Evolutionary conservation across 2,888 invertebrate genomes (phyloP), one percentile per base, ranked within the genome.

Genomic region (Megalurothrips usitatus): DNA sequence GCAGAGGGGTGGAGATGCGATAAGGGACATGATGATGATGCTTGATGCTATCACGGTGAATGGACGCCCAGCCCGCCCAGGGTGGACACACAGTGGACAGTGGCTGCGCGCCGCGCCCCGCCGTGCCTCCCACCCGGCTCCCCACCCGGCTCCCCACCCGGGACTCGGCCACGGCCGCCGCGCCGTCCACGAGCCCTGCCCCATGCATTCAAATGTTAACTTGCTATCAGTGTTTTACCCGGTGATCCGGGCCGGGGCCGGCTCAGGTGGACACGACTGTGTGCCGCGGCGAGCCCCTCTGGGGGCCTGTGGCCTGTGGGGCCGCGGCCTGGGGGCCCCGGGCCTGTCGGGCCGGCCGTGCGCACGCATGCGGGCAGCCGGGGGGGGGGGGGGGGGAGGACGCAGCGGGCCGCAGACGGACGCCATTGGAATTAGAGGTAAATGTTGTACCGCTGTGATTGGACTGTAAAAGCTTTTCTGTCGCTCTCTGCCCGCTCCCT

Each of bases 21-120:
- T 75, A 75, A 75, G 68, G 68, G 68, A 23, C 26, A 23, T 75
- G 68, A 75, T 75, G 68, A 75, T 75, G 68, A 75, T 12, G 68
- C 68, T 75, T 11, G 68, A 75, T 75, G 68, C 26, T 75, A 75
- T 75, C 68, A 12, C 68, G 68, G 23, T 68, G 23, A 58, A 58
- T 58, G 58, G 58, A 58, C 68, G 68, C 14, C 52, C 52, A 52
- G 52, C 52, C 52, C 52, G 52, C 19, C 58, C 58, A 6, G 68
- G 68, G 68, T 75, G 68, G 58, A 58, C 58, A 58, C 58, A 19
- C 19, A 19, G 23, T 75, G 68, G 68, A 75, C 68, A 43, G 34
- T 43, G 34, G 34, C 34, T 43, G 34, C 6, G 17, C 52, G 49
- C 17, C 52, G n/a, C 6, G 34, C 34, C 34, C 34, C 2, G 34